These are phyloP conservation scores for Fundulus diaphanus DNA, from an alignment of 2,797 vertebrate genomes.

Conservation along the genomic window DNA sequence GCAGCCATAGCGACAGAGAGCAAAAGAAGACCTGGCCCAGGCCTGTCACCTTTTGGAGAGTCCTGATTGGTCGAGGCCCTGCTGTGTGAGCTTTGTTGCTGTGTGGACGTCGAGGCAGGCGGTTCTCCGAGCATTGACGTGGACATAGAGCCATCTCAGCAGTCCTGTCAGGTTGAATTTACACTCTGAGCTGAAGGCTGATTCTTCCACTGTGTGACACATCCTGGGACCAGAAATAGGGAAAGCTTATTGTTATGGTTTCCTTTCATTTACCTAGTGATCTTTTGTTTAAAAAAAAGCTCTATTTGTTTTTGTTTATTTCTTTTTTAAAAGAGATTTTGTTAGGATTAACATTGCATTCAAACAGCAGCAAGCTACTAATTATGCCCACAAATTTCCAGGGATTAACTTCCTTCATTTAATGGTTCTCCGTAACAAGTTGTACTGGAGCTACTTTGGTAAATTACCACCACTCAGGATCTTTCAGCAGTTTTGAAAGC, in stretches of 20 bases:
- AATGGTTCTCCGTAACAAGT: not conserved
- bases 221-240: constrained; percentile 43
- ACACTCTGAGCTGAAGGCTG: constrained; percentile 52
- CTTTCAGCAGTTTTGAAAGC: not conserved
- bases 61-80: constrained; percentile 75
- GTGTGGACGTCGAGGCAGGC: constrained; percentile 75
- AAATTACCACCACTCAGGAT: not conserved
- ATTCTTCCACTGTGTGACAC: constrained; percentile 49
- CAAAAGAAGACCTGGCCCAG: constrained; percentile 76
- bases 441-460: not conserved
- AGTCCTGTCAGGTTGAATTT: constrained; percentile 76
- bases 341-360: not conserved
- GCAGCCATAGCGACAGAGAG: constrained; percentile 82
- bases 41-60: constrained; percentile 72
- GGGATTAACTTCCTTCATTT: not conserved
- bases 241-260: constrained; percentile 15
- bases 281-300: not conserved
- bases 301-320: too few species aligned
- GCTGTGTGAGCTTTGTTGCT: constrained; percentile 74
- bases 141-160: constrained; percentile 77
- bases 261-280: not conserved
- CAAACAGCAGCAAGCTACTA: not conserved
- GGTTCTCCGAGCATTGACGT: constrained; percentile 69
- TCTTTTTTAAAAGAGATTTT: not conserved
- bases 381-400: not conserved